These are phyloP conservation scores for Orthonyx spaldingii DNA, from an alignment of 2,113 vertebrate genomes.

Conservation along the genomic window DNA sequence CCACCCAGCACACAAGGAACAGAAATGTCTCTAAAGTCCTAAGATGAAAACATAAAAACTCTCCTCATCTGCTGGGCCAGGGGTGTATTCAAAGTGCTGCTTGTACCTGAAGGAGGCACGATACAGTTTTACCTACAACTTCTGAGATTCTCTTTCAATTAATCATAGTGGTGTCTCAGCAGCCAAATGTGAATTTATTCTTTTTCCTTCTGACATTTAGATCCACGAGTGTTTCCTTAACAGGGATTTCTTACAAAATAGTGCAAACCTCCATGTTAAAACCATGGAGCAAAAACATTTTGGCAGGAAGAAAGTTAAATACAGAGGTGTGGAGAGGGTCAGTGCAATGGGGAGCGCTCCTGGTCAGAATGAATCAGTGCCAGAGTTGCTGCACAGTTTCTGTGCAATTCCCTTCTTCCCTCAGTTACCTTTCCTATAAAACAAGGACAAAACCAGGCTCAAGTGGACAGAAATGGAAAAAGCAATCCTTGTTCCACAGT, in stretches of 20 bases:
- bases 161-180: neutral
- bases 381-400: neutral
- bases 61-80: neutral
- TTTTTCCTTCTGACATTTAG: neutral
- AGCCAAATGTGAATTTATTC: neutral
- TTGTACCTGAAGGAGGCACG: neutral
- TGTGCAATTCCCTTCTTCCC: neutral
- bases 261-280: neutral
- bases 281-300: neutral
- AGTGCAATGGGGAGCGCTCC: neutral
- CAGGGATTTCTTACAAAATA: neutral
- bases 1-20: neutral
- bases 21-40: neutral
- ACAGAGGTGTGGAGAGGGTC: no score
- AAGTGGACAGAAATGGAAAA: neutral
- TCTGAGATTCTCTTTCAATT: neutral
- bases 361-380: accelerated
- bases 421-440: neutral
- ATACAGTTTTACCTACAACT: neutral
- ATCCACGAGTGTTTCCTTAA: neutral
- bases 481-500: neutral
- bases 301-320: neutral
- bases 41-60: neutral
- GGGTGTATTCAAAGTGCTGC: neutral
- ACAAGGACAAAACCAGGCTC: neutral